These are phyloP conservation scores for Karalla daura DNA, from an alignment of 2,797 vertebrate genomes.

Conservation along the genomic window DNA sequence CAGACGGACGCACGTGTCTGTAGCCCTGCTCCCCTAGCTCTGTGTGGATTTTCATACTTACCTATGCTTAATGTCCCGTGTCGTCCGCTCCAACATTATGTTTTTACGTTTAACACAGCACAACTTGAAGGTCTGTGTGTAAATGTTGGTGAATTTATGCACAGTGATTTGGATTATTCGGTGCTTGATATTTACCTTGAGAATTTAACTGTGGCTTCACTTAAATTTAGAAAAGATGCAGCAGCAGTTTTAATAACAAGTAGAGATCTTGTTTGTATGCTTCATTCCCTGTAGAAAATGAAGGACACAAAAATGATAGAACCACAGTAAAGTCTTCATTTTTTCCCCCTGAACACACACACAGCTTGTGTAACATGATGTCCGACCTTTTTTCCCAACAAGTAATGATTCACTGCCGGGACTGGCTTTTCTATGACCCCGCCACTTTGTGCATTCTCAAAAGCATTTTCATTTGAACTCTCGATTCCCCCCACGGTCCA, in stretches of 20 bases:
- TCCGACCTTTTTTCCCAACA: conserved; percentile 16
- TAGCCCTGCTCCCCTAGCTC: not conserved
- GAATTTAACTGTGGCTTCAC: too few species aligned
- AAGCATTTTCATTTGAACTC: not conserved
- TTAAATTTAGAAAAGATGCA: too few species aligned
- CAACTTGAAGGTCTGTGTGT: too few species aligned
- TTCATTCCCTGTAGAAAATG: not conserved
- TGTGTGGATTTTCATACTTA: too few species aligned
- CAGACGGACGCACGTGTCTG: conserved; percentile 17
- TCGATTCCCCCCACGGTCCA: conserved; percentile 3
- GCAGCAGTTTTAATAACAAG: too few species aligned
- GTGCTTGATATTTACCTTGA: too few species aligned
- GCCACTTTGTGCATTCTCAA: conserved; percentile 1
- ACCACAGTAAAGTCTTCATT: not conserved
- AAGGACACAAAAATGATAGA: not conserved
- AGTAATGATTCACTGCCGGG: not conserved
- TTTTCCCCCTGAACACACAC: not conserved
- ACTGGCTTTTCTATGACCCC: conserved; percentile 15
- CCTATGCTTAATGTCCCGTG: too few species aligned
- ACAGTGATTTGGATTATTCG: too few species aligned
- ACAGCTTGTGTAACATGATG: not conserved
- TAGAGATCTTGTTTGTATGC: not conserved
- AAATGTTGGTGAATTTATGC: too few species aligned
- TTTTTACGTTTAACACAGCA: too few species aligned
- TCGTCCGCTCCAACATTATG: too few species aligned